Evolutionary conservation across 1,140 invertebrate genomes (phyloP), one percentile per base, ranked within the genome.

Genomic region (Cherax destructor): DNA sequence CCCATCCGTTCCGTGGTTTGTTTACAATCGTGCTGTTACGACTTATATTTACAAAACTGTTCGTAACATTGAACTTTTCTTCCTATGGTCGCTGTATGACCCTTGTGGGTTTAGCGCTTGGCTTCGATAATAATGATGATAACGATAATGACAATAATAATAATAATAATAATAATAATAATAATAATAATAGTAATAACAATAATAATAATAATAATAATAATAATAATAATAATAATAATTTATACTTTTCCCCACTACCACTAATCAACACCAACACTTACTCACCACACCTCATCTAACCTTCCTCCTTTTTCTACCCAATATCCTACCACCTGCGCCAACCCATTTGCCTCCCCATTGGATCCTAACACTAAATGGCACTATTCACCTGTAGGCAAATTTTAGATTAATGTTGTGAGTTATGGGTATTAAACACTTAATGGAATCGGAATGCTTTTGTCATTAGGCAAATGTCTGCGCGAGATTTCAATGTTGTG

Each of bases 321-420:
- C 79, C 79, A 10, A 24, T 56, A 72, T 47, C 49, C 61, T 7
- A 18, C 21, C 61, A 16, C 41, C 56, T 7, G 11, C 56, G 49
- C 6, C n/a, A 10, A 7, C 59, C 18, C 59, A 16, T 41, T 24
- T 16, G 3, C 59, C 24, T 56, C 69, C 69, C 30, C 69, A 30
- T 30, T 74, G 69, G 6, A 1, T 24, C 69, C 16, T 74, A 24
- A 74, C 69, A 30, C 69, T 30, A 52, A 52, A 21, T 79, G 24
- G 24, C 24, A 30, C 61, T 74, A 24, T 50, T 79, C 52, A 52
- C 21, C 4, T 16, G 21, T 79, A 0, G 21, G 49, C 11, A 50
- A 74, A 74, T 74, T 74, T 74, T 30, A 30, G 69, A 21, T 74
- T 74, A 74, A 74, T n/a, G n/a, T n/a, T n/a, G n/a, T n/a, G n/a